These are phyloP conservation scores for Diorhabda elongata DNA, from an alignment of 1,140 invertebrate genomes.

Conservation along the genomic window DNA sequence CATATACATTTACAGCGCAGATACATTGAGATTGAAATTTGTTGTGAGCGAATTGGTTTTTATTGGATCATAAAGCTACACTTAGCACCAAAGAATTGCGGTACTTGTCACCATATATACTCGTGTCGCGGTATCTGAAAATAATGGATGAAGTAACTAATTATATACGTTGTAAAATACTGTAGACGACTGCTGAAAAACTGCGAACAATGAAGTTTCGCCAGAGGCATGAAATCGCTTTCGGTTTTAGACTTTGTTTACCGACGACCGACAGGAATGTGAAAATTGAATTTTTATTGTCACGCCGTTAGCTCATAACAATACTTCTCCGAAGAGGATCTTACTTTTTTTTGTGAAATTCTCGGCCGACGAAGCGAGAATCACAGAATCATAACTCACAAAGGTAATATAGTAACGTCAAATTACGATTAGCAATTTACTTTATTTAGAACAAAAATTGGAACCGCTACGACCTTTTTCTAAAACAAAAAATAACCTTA, in stretches of 20 bases:
- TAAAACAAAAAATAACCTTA: too few species aligned
- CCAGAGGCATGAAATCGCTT: slow-evolving; percentile 2
- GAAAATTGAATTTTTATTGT: slow-evolving; percentile 42
- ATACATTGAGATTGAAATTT: too few species aligned
- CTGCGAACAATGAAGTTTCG: slow-evolving; percentile 25
- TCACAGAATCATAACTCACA: slow-evolving; percentile 18
- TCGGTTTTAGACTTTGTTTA: slow-evolving; percentile 2
- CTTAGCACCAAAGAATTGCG: not conserved
- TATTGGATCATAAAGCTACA: too few species aligned
- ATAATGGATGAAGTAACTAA: slow-evolving; percentile 34
- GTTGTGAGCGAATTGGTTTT: too few species aligned
- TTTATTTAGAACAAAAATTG: not conserved
- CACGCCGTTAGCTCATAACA: slow-evolving; percentile 31
- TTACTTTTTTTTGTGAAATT: slow-evolving; percentile 17
- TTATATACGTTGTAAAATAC: slow-evolving; percentile 35
- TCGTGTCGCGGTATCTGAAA: slow-evolving; percentile 21
- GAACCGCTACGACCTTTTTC: too few species aligned
- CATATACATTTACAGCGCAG: too few species aligned
- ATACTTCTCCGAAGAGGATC: slow-evolving; percentile 16
- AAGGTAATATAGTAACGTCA: not conserved
- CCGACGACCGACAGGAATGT: slow-evolving; percentile 34
- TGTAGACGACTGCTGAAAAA: slow-evolving; percentile 28
- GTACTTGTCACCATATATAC: slow-evolving; percentile 23
- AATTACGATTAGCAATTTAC: not conserved
- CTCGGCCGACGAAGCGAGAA: slow-evolving; percentile 11